Percentiles rank a stretch among this genome's conserved stretches.
Evolutionary conservation across 2,888 invertebrate species (phyloP).

Genomic region (Pomacea canaliculata): DNA sequence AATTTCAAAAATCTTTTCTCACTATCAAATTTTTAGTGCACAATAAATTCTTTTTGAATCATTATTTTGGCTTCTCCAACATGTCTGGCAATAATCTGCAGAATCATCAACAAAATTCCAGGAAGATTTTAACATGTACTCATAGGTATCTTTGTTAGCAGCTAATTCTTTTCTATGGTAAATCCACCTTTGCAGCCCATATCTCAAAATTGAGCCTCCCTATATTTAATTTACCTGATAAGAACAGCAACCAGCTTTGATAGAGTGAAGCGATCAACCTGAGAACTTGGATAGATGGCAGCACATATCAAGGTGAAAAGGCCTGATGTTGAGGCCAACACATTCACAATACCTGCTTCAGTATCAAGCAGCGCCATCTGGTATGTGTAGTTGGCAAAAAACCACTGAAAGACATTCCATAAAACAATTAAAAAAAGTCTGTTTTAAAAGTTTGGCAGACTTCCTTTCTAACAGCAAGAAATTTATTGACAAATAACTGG

Average conservation of each 20-base stretch:
- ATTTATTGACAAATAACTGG: neutral
- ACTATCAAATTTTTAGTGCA: too few species aligned
- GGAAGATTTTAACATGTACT: too few species aligned
- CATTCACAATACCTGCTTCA: slow-evolving; percentile 87
- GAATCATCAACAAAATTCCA: too few species aligned
- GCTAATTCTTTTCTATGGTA: too few species aligned
- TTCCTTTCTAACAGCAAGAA: neutral
- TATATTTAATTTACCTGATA: slow-evolving; percentile 58
- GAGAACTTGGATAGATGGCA: slow-evolving; percentile 86
- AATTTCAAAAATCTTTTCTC: too few species aligned
- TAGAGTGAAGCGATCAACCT: slow-evolving; percentile 85
- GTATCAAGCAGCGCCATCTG: slow-evolving; percentile 88
- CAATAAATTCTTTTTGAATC: too few species aligned
- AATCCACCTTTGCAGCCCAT: too few species aligned
- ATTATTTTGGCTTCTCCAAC: too few species aligned
- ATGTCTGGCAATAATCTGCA: too few species aligned
- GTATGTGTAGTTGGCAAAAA: slow-evolving; percentile 92
- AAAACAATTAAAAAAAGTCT: too few species aligned
- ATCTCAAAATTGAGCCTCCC: too few species aligned
- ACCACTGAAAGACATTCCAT: slow-evolving; percentile 79
- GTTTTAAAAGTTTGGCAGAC: neutral
- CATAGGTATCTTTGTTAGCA: too few species aligned
- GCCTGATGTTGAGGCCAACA: slow-evolving; percentile 89
- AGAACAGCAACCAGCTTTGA: slow-evolving; percentile 85
- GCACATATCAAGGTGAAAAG: slow-evolving; percentile 90